These are phyloP conservation scores for Paramormyrops kingsleyae DNA, from an alignment of 2,113 vertebrate genomes.

Conservation along the genomic window DNA sequence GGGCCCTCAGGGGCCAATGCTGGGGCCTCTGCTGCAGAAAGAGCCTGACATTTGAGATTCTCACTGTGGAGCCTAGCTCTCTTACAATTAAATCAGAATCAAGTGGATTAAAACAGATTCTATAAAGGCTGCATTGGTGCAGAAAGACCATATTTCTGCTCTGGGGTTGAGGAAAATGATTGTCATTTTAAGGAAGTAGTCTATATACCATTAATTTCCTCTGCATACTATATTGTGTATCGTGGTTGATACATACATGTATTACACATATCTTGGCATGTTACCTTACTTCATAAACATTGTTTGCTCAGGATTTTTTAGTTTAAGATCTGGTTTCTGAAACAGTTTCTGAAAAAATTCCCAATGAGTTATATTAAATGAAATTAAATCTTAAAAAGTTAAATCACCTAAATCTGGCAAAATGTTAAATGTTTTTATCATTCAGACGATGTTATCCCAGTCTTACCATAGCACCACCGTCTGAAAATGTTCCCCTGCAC, in stretches of 20 bases:
- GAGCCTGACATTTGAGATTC: not conserved
- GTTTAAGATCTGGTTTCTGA: not conserved
- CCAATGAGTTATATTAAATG: not conserved
- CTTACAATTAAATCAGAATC: not conserved
- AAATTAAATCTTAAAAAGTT: not conserved
- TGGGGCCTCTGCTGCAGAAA: not conserved
- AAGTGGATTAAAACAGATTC: not conserved
- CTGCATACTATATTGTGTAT: not conserved
- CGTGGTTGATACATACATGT: not conserved
- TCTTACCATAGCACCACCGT: not conserved
- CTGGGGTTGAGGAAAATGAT: not conserved
- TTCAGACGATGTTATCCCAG: not conserved
- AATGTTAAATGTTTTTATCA: not conserved
- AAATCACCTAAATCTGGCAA: not conserved
- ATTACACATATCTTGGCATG: not conserved
- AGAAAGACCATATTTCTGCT: not conserved
- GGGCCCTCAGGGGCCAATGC: not conserved
- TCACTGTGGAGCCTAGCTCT: not conserved
- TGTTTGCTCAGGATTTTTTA: not conserved
- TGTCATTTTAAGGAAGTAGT: not conserved
- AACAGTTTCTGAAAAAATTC: not conserved
- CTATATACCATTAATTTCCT: not conserved
- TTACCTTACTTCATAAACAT: not conserved
- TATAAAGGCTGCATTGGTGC: not conserved
- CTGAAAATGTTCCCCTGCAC: not conserved